Percentiles rank a stretch among this genome's conserved stretches.
These are phyloP conservation scores for Tenebrio molitor DNA, from an alignment of 1,140 invertebrate species.

Conservation along the genomic window DNA sequence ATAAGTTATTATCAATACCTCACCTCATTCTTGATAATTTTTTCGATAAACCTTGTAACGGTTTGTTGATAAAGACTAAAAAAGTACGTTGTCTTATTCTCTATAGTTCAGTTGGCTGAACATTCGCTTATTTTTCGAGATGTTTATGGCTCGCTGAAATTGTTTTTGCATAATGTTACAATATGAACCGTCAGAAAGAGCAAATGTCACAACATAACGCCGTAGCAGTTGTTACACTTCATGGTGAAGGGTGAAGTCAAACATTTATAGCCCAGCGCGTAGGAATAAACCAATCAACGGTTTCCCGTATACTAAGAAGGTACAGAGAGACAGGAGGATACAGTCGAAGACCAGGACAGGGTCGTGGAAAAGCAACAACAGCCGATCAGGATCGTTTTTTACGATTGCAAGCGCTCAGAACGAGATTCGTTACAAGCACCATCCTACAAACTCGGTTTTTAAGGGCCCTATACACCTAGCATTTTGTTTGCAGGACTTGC, in stretches of 20 bases:
- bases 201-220: not conserved
- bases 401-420: not conserved
- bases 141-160: not conserved
- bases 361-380: not conserved
- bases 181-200: not conserved
- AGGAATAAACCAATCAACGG: no score
- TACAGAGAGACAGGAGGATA: no score
- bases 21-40: no score
- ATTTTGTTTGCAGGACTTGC: no score
- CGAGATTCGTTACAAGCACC: not conserved
- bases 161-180: no score
- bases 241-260: no score
- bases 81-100: not conserved
- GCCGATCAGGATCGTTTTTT: not conserved
- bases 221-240: not conserved
- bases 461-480: no score
- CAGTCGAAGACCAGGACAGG: not conserved
- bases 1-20: no score
- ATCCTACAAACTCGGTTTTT: not conserved
- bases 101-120: not conserved
- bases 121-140: not conserved
- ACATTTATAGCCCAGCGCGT: no score
- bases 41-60: no score
- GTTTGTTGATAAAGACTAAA: no score
- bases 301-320: not conserved